These are phyloP conservation scores for Chrysotoxum bicinctum DNA, from an alignment of 2,888 invertebrate genomes.

Conservation along the genomic window DNA sequence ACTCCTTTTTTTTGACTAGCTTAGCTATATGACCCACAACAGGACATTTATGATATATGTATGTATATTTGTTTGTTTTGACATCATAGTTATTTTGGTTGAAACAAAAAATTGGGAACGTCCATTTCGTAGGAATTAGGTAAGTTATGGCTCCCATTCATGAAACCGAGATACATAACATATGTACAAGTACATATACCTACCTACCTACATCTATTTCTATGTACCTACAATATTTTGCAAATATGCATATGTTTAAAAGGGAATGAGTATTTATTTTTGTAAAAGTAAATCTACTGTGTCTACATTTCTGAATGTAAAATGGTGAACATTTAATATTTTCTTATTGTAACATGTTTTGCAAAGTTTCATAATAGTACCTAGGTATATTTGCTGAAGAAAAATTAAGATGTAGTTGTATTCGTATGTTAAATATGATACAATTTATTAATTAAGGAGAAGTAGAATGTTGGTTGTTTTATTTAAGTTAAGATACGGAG, in stretches of 20 bases:
- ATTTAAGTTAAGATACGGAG: too few species aligned
- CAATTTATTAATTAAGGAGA: too few species aligned
- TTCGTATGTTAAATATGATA: too few species aligned
- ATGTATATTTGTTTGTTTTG: conserved; percentile 44
- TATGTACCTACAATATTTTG: neutral
- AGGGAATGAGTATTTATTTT: neutral
- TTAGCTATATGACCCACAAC: neutral
- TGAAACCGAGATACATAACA: neutral
- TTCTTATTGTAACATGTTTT: too few species aligned
- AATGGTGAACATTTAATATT: too few species aligned
- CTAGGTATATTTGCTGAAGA: too few species aligned
- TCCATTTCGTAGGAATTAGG: conserved; percentile 7
- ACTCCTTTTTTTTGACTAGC: conserved; percentile 38
- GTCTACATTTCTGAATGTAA: neutral
- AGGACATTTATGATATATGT: conserved; percentile 8
- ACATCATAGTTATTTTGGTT: conserved; percentile 66
- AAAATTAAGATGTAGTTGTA: too few species aligned
- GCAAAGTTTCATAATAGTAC: too few species aligned
- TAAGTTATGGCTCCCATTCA: conserved; percentile 6
- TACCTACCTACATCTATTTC: neutral
- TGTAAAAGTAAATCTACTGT: neutral
- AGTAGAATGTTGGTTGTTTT: too few species aligned
- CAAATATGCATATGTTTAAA: neutral
- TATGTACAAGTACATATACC: neutral
- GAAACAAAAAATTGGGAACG: conserved; percentile 17